phyloP scores from a whole-genome alignment of 2,113 vertebrate genomes.

The Recurvirostra avosetta region DNA sequence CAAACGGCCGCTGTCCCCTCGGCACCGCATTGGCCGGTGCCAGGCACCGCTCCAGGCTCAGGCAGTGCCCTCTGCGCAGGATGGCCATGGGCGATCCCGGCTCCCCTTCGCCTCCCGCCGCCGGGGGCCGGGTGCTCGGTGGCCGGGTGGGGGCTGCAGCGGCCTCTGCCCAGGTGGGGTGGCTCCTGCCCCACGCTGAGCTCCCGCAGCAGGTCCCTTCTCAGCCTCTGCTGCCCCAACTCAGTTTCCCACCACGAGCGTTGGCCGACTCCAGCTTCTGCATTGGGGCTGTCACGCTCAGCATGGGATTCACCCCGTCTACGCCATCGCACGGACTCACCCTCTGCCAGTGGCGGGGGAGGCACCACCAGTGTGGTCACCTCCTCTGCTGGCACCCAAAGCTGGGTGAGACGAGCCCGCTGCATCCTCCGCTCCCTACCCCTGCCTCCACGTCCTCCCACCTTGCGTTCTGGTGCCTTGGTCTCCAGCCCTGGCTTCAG shows the following conservation, averaged over 20 bases:
- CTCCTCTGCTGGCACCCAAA: not conserved
- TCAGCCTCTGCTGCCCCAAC: not conserved
- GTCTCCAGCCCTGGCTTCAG: not conserved
- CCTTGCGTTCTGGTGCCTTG: too few relatives aligned
- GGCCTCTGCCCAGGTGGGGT: not conserved
- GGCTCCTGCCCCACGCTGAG: not conserved
- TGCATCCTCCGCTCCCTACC: too few relatives aligned
- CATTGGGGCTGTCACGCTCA: not conserved
- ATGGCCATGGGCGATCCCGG: not conserved
- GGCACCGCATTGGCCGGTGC: not conserved
- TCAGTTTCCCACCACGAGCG: not conserved
- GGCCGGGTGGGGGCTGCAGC: not conserved
- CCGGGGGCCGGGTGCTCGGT: not conserved
- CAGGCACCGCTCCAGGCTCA: not conserved
- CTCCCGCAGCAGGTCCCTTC: too few relatives aligned
- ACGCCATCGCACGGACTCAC: not conserved
- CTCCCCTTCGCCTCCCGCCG: not conserved
- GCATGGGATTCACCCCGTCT: not conserved
- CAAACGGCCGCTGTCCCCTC: not conserved
- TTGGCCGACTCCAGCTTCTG: not conserved
- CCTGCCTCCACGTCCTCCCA: not conserved
- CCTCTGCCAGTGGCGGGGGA: not conserved
- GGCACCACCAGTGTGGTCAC: not conserved
- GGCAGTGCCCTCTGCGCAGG: not conserved
- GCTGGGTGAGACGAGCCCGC: not conserved